A percentile compares a stretch with the other conserved stretches of the same genome.
These are phyloP conservation scores for Cylindroiulus punctatus DNA, from an alignment of 2,888 invertebrate species.

Conservation along the genomic window DNA sequence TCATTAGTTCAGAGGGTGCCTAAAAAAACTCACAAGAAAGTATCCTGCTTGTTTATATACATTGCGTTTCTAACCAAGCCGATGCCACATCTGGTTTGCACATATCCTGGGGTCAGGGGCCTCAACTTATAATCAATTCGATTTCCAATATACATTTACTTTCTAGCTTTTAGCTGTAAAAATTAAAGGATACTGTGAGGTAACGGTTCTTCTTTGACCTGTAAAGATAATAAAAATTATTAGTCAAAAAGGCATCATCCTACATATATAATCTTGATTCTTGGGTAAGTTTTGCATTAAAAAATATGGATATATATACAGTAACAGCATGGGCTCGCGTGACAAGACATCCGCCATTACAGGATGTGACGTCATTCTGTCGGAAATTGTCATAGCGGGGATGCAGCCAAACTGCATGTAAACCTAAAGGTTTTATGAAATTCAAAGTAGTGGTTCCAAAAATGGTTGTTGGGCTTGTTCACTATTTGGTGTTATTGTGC, in stretches of 20 bases:
- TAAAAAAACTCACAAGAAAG: background rate
- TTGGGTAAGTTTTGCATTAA: too few species aligned
- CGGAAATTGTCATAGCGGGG: background rate
- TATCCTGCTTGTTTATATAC: slow-evolving; percentile 25
- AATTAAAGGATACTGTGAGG: background rate
- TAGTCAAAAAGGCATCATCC: background rate
- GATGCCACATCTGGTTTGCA: slow-evolving; percentile 22
- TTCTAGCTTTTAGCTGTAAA: background rate
- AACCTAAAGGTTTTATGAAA: background rate
- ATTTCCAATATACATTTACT: background rate
- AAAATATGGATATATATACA: too few species aligned
- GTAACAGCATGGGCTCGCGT: too few species aligned
- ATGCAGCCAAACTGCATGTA: background rate
- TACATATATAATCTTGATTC: background rate
- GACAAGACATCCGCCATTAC: background rate
- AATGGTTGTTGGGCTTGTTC: too few species aligned
- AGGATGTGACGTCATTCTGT: background rate
- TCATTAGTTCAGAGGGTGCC: background rate
- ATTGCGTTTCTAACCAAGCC: slow-evolving; percentile 29
- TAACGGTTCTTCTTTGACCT: slow-evolving; percentile 23
- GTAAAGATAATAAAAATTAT: background rate
- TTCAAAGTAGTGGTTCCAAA: background rate
- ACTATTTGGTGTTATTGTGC: too few species aligned
- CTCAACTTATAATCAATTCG: slow-evolving; percentile 13
- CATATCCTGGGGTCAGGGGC: slow-evolving; percentile 21